Evolutionary conservation across 1,140 invertebrate genomes (phyloP), one percentile per base, ranked within the genome.

Genomic region (Brachionus rubens): DNA sequence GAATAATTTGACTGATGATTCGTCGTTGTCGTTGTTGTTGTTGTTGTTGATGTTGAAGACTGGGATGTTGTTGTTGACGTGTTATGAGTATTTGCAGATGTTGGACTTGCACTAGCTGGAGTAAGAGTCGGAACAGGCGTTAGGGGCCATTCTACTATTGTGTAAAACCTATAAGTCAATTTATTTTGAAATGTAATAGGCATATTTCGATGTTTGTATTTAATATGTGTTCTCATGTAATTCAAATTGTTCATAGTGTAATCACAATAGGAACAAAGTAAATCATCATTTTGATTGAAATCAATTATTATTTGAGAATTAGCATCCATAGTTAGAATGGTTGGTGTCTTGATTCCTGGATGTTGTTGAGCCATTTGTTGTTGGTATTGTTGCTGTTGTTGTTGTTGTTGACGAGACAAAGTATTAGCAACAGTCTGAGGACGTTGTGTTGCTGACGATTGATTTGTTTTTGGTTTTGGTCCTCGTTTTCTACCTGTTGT

Each of bases 161-260:
- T 72, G 14, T 72, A 72, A 54, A 72, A 72, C 50, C 50, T 30
- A 40, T 72, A 72, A 5, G 19, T 50, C 0, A 72, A 16, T 14
- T 72, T 72, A 41, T 72, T 72, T 26, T 72, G 68, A 41, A 72
- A 72, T 16, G 68, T 72, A 14, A 72, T 72, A 10, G 68, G 68
- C 68, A 72, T 72, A 54, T 72, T 72, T 40, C 50, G 26, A 41
- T 72, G 68, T 46, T 72, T 72, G 16, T 72, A 72, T 33, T 72
- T 72, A n/a, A 72, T 72, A 41, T 72, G 68, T 1, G 68, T 72
- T 72, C 68, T 28, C 68, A 72, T 72, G n/a, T 72, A 72, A 52
- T 72, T 72, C 6, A 72, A 50, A 72, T 72, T 72, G 16, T 72
- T 72, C 68, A 72, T 72, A 10, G 68, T 72, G 24, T 72, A 72